Base-by-base conservation (phyloP, 1,140 invertebrate genomes). In the Macrocentrus cingulum region DNA sequence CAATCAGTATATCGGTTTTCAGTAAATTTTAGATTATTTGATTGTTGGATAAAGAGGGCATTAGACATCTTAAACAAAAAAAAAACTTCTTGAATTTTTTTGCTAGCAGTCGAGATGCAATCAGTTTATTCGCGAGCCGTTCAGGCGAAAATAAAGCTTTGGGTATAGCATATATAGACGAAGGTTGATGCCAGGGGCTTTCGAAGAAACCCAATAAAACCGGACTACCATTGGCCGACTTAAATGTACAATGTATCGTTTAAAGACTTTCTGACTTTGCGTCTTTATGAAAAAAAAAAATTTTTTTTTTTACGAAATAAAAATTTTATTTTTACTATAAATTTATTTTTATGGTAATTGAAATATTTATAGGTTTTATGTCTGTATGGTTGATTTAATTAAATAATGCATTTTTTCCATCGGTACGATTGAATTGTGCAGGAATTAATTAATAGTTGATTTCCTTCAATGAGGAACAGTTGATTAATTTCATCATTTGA, bases 91-190 rank as follows among this genome's bases (percentile, higher is more conserved):
- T 39, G 29, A 22, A 37, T 25, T 34, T 49, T 50, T 50, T 25
- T 19, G 16, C 7, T 9, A 39, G 7, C 9, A 53, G 29, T 53
- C 39, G 58, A n/a, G n/a, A 64, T 57, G 59, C 62, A 66, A 66
- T 66, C 59, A 59, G 58, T 63, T 64, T 64, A 62, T 57, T 64
- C 25, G 56, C 49, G 42, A 55, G 58, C 49, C 62, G 51, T 51
- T 66, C 48, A 56, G 57, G 54, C 44, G 59, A 55, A 64, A 66
- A 64, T 64, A 62, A 49, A 55, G 51, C 42, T 58, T 56, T 48
- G 56, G 23, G 37, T 37, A 46, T 25, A 37, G 23, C 52, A 16
- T 0, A n/a, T n/a, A 44, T 23, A 57, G 36, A 56, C 44, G 16
- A 45, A 52, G 39, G 37, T 59, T 61, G 42, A 62, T 53, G 64